These are phyloP conservation scores for Oryzias javanicus DNA, from an alignment of 2,113 vertebrate genomes.

Conservation along the genomic window DNA sequence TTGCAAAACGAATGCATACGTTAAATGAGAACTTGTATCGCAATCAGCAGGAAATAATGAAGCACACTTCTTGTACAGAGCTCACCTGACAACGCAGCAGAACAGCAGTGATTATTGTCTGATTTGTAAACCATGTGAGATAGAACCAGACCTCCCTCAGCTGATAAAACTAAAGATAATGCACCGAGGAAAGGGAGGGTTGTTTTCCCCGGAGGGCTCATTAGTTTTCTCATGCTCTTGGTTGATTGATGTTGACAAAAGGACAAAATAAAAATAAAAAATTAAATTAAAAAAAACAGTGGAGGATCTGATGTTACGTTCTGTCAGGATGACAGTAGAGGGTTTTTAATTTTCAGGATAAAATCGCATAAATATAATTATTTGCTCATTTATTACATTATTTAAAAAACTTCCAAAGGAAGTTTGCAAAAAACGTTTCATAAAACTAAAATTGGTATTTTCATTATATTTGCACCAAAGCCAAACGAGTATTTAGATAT, in stretches of 20 bases:
- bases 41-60: not conserved
- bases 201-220: conserved; percentile 46
- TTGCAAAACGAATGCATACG: conserved; percentile 2
- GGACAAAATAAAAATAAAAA: not conserved
- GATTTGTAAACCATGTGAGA: conserved; percentile 6
- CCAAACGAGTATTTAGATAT: too few species aligned
- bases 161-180: conserved; percentile 36
- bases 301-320: conserved; percentile 19
- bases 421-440: not conserved
- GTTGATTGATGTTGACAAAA: conserved; percentile 20
- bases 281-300: too few species aligned
- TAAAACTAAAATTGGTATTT: not conserved
- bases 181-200: conserved; percentile 3
- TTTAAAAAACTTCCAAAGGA: not conserved
- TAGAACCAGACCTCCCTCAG: conserved; percentile 15
- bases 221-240: conserved; percentile 40
- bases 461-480: too few species aligned
- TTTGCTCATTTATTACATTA: not conserved
- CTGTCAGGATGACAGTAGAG: conserved; percentile 1
- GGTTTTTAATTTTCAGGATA: not conserved
- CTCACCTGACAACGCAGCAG: not conserved
- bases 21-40: conserved; percentile 1
- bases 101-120: conserved; percentile 1
- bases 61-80: conserved; percentile 1
- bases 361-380: not conserved